Evolutionary conservation across 64 coral and sea anemone species (phyloP).

Genomic region (Actinia tenebrosa): DNA sequence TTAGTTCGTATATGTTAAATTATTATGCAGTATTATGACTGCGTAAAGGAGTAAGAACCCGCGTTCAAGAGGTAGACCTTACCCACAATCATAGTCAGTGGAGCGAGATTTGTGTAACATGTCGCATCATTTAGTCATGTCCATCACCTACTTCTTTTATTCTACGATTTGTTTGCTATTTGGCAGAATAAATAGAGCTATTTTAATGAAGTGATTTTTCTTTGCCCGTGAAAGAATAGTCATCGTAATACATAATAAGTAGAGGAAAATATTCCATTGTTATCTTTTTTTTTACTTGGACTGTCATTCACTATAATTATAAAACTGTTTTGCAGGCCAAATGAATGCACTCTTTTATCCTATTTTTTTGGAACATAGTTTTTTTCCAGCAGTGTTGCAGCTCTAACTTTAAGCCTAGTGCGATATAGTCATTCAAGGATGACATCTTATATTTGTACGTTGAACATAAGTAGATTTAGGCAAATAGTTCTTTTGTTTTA

Average conservation of each 20-base stretch:
- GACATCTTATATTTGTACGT: background rate
- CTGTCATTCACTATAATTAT: too few species aligned
- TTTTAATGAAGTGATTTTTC: too few species aligned
- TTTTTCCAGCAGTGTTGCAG: background rate
- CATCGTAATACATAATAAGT: too few species aligned
- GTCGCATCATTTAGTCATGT: background rate
- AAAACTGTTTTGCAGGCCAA: too few species aligned
- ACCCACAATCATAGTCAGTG: too few species aligned
- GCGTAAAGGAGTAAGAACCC: too few species aligned
- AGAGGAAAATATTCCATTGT: too few species aligned
- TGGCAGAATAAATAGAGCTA: background rate
- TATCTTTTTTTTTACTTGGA: too few species aligned
- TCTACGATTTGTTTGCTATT: background rate
- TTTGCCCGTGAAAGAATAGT: too few species aligned
- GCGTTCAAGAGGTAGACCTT: too few species aligned
- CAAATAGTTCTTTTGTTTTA: background rate
- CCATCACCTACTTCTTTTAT: background rate
- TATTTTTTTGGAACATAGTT: background rate
- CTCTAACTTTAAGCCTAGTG: background rate
- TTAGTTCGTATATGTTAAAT: background rate
- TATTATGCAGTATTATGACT: too few species aligned
- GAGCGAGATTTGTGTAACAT: background rate
- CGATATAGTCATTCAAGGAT: background rate
- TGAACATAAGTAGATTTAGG: conserved; percentile 6
- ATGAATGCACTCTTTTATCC: background rate